Conservation (phyloP, 2,113 vertebrate genomes). For the Marmota monax region DNA sequence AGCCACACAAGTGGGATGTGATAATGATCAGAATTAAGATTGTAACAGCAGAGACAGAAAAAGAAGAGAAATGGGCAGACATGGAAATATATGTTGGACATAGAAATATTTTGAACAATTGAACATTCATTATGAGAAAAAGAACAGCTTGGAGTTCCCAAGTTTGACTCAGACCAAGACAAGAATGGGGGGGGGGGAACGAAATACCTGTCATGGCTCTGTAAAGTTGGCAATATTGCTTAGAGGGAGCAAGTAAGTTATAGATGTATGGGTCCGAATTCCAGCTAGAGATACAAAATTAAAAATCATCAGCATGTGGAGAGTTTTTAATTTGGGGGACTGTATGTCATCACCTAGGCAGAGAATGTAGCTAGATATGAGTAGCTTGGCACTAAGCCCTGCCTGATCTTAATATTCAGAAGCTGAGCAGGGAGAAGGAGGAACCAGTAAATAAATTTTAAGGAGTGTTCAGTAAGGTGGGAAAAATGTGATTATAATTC, state of each 20-base stretch:
- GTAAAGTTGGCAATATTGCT: neutral
- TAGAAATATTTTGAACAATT: neutral
- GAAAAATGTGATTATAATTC: neutral
- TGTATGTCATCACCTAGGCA: neutral
- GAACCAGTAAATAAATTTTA: neutral
- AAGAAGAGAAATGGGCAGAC: neutral
- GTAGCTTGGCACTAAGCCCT: neutral
- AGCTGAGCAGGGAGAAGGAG: neutral
- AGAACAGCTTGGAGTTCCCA: neutral
- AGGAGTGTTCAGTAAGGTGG: neutral
- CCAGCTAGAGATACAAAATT: neutral
- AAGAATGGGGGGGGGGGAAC: neutral
- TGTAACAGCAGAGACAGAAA: neutral
- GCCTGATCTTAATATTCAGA: neutral
- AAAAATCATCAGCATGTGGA: neutral
- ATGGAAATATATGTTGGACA: neutral
- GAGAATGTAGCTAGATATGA: neutral
- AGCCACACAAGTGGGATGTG: neutral
- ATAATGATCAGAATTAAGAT: neutral
- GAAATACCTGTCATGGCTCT: neutral
- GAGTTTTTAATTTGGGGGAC: neutral
- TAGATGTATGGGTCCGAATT: neutral
- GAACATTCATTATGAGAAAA: neutral
- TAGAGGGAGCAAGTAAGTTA: neutral
- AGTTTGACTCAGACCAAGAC: neutral